A percentile compares a stretch with the other conserved stretches of the same genome.
These are phyloP conservation scores for Clarias laeviceps DNA, from an alignment of 2,797 vertebrate genomes.

Conservation along the genomic window DNA sequence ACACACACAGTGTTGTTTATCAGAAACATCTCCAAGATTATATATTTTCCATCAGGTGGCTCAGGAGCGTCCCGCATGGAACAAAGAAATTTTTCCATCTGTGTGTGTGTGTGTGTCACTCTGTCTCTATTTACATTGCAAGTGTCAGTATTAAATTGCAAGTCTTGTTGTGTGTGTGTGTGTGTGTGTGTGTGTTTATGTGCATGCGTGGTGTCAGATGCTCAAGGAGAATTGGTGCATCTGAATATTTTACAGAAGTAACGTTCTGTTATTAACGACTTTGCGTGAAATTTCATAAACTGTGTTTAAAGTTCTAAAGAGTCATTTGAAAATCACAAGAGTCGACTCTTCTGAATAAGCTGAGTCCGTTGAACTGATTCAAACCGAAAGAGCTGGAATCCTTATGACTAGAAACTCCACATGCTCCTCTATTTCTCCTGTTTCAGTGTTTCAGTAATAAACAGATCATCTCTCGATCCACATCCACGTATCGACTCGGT, in stretches of 20 bases:
- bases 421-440: not conserved
- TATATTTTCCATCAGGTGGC: slow-evolving; percentile 7
- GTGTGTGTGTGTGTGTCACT: not conserved
- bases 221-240: no score
- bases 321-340: not conserved
- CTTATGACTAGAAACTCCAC: not conserved
- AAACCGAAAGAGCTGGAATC: not conserved
- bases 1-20: not conserved
- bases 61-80: slow-evolving; percentile 5
- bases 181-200: no score
- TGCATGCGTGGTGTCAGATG: no score
- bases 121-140: not conserved
- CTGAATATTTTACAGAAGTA: no score
- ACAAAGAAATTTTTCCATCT: not conserved
- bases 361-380: not conserved
- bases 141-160: not conserved
- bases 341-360: not conserved
- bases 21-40: not conserved
- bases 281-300: not conserved
- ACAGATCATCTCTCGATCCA: not conserved
- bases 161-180: no score
- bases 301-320: not conserved
- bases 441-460: slow-evolving; percentile 9
- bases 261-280: no score
- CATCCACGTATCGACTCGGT: not conserved